Evolutionary conservation across 2,113 vertebrate genomes (phyloP).

Genomic region (Phylloscopus whistleri): DNA sequence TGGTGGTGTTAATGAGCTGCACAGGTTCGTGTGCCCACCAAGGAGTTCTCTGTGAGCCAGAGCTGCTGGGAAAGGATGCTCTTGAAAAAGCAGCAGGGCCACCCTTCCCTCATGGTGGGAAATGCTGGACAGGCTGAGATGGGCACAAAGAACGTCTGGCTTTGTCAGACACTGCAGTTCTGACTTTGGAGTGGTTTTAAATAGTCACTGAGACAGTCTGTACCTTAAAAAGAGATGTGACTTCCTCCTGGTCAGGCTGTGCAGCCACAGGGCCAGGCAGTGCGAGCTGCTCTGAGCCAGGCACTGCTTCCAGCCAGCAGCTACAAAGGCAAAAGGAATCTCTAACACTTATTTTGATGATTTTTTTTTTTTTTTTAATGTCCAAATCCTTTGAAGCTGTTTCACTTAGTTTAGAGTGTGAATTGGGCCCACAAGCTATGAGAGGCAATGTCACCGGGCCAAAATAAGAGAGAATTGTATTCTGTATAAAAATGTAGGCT

Average conservation of each 20-base stretch:
- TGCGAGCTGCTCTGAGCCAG: background rate
- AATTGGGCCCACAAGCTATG: background rate
- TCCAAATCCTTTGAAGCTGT: background rate
- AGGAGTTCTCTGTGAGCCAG: background rate
- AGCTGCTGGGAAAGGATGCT: background rate
- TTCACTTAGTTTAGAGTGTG: background rate
- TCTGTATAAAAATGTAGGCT: background rate
- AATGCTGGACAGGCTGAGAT: background rate
- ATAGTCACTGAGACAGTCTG: background rate
- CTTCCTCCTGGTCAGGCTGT: background rate
- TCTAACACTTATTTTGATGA: background rate
- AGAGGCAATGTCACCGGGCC: background rate
- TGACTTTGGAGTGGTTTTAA: background rate
- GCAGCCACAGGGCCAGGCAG: background rate
- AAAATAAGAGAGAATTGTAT: background rate
- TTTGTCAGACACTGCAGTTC: background rate
- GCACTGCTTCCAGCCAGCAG: background rate
- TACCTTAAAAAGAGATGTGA: background rate
- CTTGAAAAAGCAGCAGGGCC: background rate
- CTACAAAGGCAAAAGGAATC: background rate
- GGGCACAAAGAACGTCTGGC: background rate
- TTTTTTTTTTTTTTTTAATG: background rate
- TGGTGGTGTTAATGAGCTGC: background rate
- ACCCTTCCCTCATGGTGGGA: background rate
- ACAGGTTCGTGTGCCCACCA: fast-evolving